Base-by-base conservation (phyloP, 2,113 vertebrate genomes). In the Dipodomys spectabilis region DNA sequence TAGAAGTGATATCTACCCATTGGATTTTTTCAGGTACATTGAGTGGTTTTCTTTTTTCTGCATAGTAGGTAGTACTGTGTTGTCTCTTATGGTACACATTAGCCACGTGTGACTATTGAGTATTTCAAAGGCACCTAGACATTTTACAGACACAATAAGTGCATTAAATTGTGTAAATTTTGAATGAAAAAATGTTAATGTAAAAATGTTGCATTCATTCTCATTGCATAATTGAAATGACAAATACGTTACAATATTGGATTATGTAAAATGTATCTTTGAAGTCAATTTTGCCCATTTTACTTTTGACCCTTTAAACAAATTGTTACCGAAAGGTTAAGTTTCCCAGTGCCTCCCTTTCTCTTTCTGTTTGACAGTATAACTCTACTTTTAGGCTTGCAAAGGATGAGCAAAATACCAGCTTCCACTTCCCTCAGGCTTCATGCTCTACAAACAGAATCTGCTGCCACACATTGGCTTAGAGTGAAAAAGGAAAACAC, bases 191-290 rank as follows among this genome's bases (percentile, higher is more conserved):
- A 44, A 27, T 39, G 2, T 49, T 49, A 83, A 39, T 13, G 10
- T 79, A 81, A 74, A 69, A 12, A 49, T 60, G 77, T 1, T 1
- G 44, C 20, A 32, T 67, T 67, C 30, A 74, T 84, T 71, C 91
- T 86, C 30, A 86, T 60, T 67, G n/a, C 22, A 23, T 73, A 39
- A 39, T 15, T 74, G 72, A 74, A 25, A 22, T 72, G 1, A 60
- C 12, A 84, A 44, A 75, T n/a, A 83, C 44, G 71, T 92, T 10
- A n/a, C 72, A 28, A 27, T 39, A 18, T 67, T 28, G 10, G 30
- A 15, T 72, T 67, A 85, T 72, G 15, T 39, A 15, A 88, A 88
- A 45, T 32, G 57, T 44, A 92, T 65, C 86, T 88, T 88, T 57
- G 15, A 49, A 45, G 45, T 8, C 57, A 84, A 73, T n/a, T 86